phyloP scores from a whole-genome alignment of 2,113 vertebrate species.

The Cavia porcellus region DNA sequence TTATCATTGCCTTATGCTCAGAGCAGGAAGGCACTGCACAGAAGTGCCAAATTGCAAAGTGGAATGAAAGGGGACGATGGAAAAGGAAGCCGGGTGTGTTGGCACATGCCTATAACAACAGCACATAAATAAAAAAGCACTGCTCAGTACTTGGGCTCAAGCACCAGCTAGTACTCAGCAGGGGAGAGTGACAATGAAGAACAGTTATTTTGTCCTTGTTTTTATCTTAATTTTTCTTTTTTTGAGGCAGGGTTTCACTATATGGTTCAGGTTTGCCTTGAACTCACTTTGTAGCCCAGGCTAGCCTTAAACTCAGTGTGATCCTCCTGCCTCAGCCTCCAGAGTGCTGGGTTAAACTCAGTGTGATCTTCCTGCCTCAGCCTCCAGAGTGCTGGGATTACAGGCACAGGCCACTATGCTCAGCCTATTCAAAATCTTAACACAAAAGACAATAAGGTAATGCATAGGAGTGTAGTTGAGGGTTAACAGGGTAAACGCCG shows the following conservation, averaged over 20 bases:
- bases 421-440: constrained; percentile 6
- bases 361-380: too few relatives aligned
- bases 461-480: neutral
- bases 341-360: neutral
- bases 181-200: neutral
- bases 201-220: neutral
- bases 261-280: neutral
- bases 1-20: neutral
- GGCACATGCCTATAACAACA: neutral
- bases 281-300: neutral
- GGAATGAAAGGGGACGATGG: neutral
- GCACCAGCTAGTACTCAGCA: neutral
- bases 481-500: neutral
- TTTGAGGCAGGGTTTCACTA: neutral
- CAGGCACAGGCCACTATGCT: neutral
- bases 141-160: neutral
- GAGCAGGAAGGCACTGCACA: neutral
- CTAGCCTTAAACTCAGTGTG: neutral
- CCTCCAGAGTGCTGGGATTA: too few relatives aligned
- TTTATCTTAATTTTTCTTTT: neutral
- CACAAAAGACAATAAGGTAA: neutral
- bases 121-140: neutral
- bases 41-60: neutral
- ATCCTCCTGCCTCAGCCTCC: neutral
- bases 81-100: neutral